phyloP scores from a whole-genome alignment of 2,797 vertebrate genomes.

The Manis pentadactyla region DNA sequence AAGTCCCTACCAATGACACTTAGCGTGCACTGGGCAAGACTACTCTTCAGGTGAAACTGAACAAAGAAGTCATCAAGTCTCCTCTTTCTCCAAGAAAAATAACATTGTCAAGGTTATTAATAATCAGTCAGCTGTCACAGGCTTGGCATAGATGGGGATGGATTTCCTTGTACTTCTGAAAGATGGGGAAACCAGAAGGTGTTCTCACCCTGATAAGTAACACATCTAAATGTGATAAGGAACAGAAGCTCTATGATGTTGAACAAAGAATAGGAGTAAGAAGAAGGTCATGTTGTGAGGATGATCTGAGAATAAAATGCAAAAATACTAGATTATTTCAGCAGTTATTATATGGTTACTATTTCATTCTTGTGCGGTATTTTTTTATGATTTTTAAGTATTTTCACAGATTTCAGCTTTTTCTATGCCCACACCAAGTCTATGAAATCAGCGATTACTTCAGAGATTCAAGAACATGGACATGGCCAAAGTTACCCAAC shows the following conservation, averaged over 20 bases:
- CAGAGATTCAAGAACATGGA: not conserved
- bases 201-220: not conserved
- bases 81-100: slow-evolving; percentile 76
- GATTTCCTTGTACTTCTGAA: slow-evolving; percentile 26
- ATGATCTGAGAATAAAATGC: slow-evolving; percentile 14
- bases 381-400: not conserved
- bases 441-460: slow-evolving; percentile 13
- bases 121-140: slow-evolving; percentile 67
- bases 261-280: not conserved
- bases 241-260: not conserved
- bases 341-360: not conserved
- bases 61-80: slow-evolving; percentile 78
- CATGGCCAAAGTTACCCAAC: not conserved
- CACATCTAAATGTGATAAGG: not conserved
- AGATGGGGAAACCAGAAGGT: not conserved
- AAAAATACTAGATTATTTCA: not conserved
- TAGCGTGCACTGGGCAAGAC: slow-evolving; percentile 69
- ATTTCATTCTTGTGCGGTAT: not conserved
- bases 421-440: not conserved
- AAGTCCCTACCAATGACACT: slow-evolving; percentile 83
- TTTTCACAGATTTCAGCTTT: not conserved
- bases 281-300: not conserved
- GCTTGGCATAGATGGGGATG: not conserved
- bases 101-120: slow-evolving; percentile 78
- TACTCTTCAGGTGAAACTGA: slow-evolving; percentile 79